Conservation (phyloP, 2,888 invertebrate genomes). For the Acronicta leporina region DNA sequence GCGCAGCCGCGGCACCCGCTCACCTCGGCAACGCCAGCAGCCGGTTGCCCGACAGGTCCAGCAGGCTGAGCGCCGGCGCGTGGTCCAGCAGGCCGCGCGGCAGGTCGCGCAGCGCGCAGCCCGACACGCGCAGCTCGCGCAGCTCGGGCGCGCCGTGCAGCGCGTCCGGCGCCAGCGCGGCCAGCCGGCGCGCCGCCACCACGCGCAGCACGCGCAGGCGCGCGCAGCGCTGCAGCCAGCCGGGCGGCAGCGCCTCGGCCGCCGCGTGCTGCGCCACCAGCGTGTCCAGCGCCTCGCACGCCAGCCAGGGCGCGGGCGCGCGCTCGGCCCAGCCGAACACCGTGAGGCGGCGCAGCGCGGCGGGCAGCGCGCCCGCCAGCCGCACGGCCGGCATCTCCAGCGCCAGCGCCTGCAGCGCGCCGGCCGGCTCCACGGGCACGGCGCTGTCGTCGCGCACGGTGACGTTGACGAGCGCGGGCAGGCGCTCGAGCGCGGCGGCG, state of each 20-base stretch:
- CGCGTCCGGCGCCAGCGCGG: slow-evolving; percentile 17
- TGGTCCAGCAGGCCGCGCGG: slow-evolving; percentile 54
- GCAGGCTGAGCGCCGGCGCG: slow-evolving; percentile 33
- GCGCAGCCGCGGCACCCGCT: slow-evolving; percentile 2
- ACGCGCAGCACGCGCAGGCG: slow-evolving; percentile 23
- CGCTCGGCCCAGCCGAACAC: slow-evolving; percentile 30
- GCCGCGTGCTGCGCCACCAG: slow-evolving; percentile 6
- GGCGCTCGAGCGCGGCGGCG: slow-evolving; percentile 18
- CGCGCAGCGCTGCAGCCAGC: slow-evolving; percentile 41
- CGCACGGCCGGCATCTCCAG: slow-evolving; percentile 14
- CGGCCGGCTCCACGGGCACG: slow-evolving; percentile 21
- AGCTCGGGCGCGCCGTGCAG: slow-evolving; percentile 34
- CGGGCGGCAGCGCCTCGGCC: slow-evolving; percentile 24
- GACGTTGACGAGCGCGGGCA: slow-evolving; percentile 18
- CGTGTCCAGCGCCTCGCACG: slow-evolving; percentile 15
- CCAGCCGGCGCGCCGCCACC: slow-evolving; percentile 26
- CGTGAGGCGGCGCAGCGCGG: slow-evolving; percentile 30
- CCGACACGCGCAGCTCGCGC: slow-evolving; percentile 23
- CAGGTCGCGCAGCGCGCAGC: slow-evolving; percentile 39
- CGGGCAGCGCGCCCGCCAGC: slow-evolving; percentile 34
- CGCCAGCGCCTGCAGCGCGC: slow-evolving; percentile 18
- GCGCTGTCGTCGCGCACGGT: slow-evolving; percentile 12
- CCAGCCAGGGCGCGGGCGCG: slow-evolving; percentile 37
- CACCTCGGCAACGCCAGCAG: slow-evolving; percentile 59
- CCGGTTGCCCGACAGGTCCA: slow-evolving; percentile 55